Percentiles rank a stretch among this genome's conserved stretches.
Conservation (phyloP, 1,140 invertebrate genomes). For the Archivesica marissinica region DNA sequence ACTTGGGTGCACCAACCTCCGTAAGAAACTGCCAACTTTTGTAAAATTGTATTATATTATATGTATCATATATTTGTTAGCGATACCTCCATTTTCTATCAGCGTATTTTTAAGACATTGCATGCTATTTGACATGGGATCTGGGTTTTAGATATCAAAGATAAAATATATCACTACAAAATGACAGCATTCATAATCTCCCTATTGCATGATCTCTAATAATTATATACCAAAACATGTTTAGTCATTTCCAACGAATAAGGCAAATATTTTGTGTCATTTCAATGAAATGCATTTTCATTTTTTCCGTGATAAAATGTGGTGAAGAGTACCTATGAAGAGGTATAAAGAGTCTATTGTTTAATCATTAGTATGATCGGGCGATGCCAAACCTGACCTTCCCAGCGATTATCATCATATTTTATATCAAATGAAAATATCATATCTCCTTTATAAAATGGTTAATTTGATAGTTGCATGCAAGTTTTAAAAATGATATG, state of each 20-base stretch:
- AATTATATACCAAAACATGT: slow-evolving; percentile 13
- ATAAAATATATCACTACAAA: slow-evolving; percentile 38
- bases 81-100: too few relatives aligned
- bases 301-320: slow-evolving; percentile 17
- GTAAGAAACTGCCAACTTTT: too few relatives aligned
- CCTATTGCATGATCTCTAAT: slow-evolving; percentile 44
- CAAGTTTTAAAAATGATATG: too few relatives aligned
- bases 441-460: slow-evolving; percentile 27
- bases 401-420: slow-evolving; percentile 25
- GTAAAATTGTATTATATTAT: too few relatives aligned
- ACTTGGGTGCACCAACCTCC: too few relatives aligned
- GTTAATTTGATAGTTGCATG: too few relatives aligned
- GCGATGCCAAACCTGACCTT: slow-evolving; percentile 6
- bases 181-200: slow-evolving; percentile 37
- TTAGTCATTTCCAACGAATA: slow-evolving; percentile 27
- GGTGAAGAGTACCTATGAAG: not conserved
- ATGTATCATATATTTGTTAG: too few relatives aligned
- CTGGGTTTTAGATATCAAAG: slow-evolving; percentile 40
- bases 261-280: slow-evolving; percentile 53
- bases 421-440: slow-evolving; percentile 52
- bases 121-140: not conserved
- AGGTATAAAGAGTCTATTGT: slow-evolving; percentile 10
- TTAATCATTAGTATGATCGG: not conserved
- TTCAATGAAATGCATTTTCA: slow-evolving; percentile 31
- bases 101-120: not conserved